Base-by-base conservation (phyloP, 2,113 vertebrate species). In the Laticauda laticaudata region DNA sequence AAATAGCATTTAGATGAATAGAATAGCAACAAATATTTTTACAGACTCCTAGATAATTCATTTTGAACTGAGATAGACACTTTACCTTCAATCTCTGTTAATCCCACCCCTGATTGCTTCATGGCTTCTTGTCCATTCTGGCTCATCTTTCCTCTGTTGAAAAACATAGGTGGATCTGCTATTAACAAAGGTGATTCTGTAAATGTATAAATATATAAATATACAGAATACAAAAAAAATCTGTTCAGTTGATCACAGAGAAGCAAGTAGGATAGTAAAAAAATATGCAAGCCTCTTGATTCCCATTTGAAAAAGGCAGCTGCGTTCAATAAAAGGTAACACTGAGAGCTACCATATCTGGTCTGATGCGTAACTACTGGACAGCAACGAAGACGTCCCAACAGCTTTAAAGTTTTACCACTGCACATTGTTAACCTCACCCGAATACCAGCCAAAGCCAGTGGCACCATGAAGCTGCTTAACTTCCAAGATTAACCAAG, bases 51-150 rank as follows among this genome's bases (percentile, higher is more conserved):
- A 93, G 18, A 93, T 86, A 43, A 23, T 20, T 39, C 10, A 53
- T 29, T 92, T 69, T 75, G 64, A 69, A 89, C 10, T 93, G 48
- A 93, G 91, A 93, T n/a, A 94, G 93, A 92, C 75, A 94, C 95
- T 97, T 98, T 98, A 98, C 99, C 99, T 98, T 99, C 99, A 87
- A 98, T 94, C 91, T 99, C 99, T 24, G 97, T 93, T 34, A 98
- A 96, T 92, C 98, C 98, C 43, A 97, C 94, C 93, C 98, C 97
- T 0, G 98, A 93, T 88, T 97, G 98, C 87, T 98, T 99, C 89
- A 98, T 39, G 39, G 97, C 94, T 5, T 98, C 98, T 95, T 98
- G 98, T 94, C 98, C 99, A 64, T 99, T 99, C 85, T 99, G 98
- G 92, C 98, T 98, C 94, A 98, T 98, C 96, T 99, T 99, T 95